Percentiles rank a stretch among this genome's conserved stretches.
phyloP scores from a whole-genome alignment of 2,113 vertebrate genomes.

The Platichthys flesus region DNA sequence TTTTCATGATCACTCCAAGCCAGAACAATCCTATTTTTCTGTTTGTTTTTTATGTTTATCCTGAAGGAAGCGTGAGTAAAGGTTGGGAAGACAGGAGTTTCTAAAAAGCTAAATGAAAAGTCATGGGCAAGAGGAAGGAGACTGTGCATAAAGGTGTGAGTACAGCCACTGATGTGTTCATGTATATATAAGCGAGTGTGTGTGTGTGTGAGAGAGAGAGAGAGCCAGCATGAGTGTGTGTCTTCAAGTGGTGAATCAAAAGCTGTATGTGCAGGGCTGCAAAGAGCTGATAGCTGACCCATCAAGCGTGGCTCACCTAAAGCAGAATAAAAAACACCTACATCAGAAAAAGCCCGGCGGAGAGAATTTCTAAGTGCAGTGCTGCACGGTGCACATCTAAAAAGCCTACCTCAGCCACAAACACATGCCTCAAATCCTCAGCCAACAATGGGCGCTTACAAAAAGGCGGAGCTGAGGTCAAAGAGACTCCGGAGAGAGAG shows the following conservation, averaged over 20 bases:
- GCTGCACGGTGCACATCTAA: conserved; percentile 69
- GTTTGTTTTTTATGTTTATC: background rate
- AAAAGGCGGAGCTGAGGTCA: conserved; percentile 45
- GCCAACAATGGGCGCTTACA: conserved; percentile 63
- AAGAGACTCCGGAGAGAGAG: conserved; percentile 33
- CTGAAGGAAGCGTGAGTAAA: conserved; percentile 21
- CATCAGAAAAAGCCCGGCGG: conserved; percentile 63
- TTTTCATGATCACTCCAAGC: background rate
- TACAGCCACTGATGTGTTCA: conserved; percentile 19
- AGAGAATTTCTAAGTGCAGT: conserved; percentile 70
- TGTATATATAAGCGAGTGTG: conserved; percentile 24
- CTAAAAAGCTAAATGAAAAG: conserved; percentile 27
- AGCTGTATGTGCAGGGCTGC: conserved; percentile 70
- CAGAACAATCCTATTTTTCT: background rate
- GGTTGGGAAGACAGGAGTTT: conserved; percentile 16
- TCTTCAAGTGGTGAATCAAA: conserved; percentile 71
- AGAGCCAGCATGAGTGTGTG: conserved; percentile 2
- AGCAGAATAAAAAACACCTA: conserved; percentile 55
- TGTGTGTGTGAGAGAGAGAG: background rate
- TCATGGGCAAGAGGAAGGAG: conserved; percentile 40
- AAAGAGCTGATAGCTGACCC: conserved; percentile 78
- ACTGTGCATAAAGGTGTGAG: conserved; percentile 4
- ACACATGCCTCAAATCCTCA: conserved; percentile 63
- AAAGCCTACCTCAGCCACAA: conserved; percentile 64
- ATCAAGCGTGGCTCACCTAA: conserved; percentile 68